phyloP scores from a whole-genome alignment of 2,113 vertebrate species.

The Spea multiplicata region DNA sequence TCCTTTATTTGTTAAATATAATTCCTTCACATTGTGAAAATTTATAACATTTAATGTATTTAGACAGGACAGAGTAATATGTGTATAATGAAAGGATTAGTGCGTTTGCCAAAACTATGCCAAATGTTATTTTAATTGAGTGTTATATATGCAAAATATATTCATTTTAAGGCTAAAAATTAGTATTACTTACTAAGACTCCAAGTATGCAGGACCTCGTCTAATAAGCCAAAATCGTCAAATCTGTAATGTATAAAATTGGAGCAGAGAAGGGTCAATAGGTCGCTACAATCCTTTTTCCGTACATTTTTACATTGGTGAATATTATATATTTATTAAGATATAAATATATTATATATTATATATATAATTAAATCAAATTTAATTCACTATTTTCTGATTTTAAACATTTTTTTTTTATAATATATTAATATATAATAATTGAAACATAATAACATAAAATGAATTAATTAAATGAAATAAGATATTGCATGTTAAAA shows the following conservation, averaged over 20 bases:
- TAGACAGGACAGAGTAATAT: conserved; percentile 25
- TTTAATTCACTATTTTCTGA: too few species aligned
- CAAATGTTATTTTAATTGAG: conserved; percentile 46
- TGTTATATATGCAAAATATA: conserved; percentile 37
- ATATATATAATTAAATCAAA: too few species aligned
- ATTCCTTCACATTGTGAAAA: conserved; percentile 36
- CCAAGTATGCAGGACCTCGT: conserved; percentile 12
- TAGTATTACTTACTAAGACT: background rate
- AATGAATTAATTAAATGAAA: too few species aligned
- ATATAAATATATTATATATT: too few species aligned
- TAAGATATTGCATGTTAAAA: too few species aligned
- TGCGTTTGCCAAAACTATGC: conserved; percentile 42
- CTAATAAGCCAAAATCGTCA: background rate
- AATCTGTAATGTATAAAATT: background rate
- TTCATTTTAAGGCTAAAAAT: conserved; percentile 27
- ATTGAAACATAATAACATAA: too few species aligned
- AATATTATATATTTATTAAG: too few species aligned
- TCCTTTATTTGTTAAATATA: conserved; percentile 51
- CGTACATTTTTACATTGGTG: too few species aligned
- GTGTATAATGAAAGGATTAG: conserved; percentile 47
- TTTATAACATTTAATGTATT: conserved; percentile 49
- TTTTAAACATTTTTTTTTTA: too few species aligned
- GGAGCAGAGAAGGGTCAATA: background rate
- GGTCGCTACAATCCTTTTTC: too few species aligned
- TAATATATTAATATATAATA: too few species aligned